Base-by-base conservation (phyloP, 92 coral and sea anemone species). In the Diadumene lineata region DNA sequence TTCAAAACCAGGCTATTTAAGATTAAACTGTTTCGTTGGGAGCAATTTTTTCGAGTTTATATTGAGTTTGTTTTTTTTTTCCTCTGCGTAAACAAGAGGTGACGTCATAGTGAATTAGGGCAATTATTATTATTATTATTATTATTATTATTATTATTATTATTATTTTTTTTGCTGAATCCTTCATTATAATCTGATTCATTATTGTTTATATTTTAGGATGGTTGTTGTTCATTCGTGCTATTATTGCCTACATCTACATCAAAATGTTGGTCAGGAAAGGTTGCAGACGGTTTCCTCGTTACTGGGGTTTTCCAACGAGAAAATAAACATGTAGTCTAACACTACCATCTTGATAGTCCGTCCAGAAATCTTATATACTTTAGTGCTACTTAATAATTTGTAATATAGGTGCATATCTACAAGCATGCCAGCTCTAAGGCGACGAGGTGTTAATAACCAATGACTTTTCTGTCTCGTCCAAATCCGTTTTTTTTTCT, bases 171-270 rank as follows among this genome's bases (percentile, higher is more conserved):
- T 23, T 18, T n/a, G n/a, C n/a, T n/a, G n/a, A n/a, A n/a, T n/a
- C n/a, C n/a, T n/a, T n/a, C n/a, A n/a, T n/a, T n/a, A n/a, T n/a
- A n/a, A n/a, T n/a, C n/a, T n/a, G n/a, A n/a, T n/a, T n/a, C n/a
- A n/a, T 44, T 56, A 2, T 32, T 18, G 28, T 9, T n/a, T 68
- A 61, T 24, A 0, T 57, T 70, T 26, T 78, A 93, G 98, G 98
- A 25, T 93, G 98, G 98, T 56, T 93, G 74, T 74, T 93, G 32
- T 93, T 93, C 79, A 87, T 93, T 46, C 93, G 97, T 55, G 90
- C 93, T 68, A 85, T 88, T 33, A 79, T 93, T n/a, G 97, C 90
- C 62, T 93, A 93, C 70, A 55, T 85, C 50, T 92, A 91, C 67
- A 82, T 93, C 89, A 91, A 86, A 84, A 48, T 86, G 84, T 75